These are phyloP conservation scores for Xerus rutilus DNA, from an alignment of 2,797 vertebrate genomes.

Conservation along the genomic window DNA sequence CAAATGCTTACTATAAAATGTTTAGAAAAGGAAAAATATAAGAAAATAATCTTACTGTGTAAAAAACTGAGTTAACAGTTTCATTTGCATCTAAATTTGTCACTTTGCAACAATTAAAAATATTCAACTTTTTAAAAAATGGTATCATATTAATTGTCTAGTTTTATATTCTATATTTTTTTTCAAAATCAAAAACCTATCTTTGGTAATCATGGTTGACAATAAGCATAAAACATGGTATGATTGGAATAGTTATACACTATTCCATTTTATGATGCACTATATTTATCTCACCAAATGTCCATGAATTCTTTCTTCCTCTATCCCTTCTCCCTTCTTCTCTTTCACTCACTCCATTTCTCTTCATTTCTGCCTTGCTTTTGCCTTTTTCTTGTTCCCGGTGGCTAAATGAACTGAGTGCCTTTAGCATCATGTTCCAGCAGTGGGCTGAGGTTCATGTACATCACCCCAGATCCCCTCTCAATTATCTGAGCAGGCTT, in stretches of 20 bases:
- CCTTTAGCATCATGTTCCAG: not conserved
- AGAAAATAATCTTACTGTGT: not conserved
- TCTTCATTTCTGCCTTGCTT: not conserved
- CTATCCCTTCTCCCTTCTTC: not conserved
- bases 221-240: not conserved
- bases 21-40: constrained; percentile 14
- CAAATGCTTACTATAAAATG: not conserved
- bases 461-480: not conserved
- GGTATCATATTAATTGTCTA: not conserved
- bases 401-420: not conserved
- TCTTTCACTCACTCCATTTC: not conserved
- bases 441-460: not conserved
- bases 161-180: not conserved
- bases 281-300: not conserved
- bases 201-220: not conserved
- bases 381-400: too few relatives aligned
- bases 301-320: too few relatives aligned
- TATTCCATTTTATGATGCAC: not conserved
- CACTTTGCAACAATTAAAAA: not conserved
- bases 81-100: not conserved
- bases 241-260: not conserved
- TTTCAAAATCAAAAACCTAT: not conserved
- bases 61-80: not conserved
- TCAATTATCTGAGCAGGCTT: not conserved
- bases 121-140: not conserved